Evolutionary conservation across 2,888 invertebrate species (phyloP), one percentile per base, ranked within the genome.

Genomic region (Tuberolachnus salignus): DNA sequence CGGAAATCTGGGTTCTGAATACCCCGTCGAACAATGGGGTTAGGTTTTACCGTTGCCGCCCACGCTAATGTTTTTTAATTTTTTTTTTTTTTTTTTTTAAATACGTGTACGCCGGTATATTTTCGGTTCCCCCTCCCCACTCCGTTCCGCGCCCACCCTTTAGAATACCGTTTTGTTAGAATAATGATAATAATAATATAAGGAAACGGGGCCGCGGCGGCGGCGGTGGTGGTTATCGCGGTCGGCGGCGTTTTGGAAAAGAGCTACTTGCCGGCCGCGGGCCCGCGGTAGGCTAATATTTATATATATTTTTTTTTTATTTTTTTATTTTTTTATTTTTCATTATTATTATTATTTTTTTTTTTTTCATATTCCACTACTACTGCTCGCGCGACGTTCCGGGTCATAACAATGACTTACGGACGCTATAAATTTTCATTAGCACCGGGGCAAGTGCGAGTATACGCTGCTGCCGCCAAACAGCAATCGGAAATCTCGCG

Each of bases 381-480:
- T 9, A 4, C 21, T 14, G 16, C 26, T 9, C 59, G 34, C 53
- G 46, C 57, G 57, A 34, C 57, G 57, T 67, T 57, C 46, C 66
- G 55, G 55, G 59, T 69, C 78, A 69, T 78, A 78, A 78, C 78
- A 78, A 69, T 69, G 67, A 78, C 78, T 78, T 78, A 78, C 78
- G 21, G 78, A 78, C 51, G 69, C 69, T 61, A 78, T 78, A 78
- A 78, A 78, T 78, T 78, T 69, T 78, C 78, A 78, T 78, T 78
- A 78, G 69, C 66, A 59, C 69, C 69, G 75, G 51, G 42, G 55
- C 75, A 66, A 42, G 74, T 53, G 53, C 64, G 53, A 64, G 44
- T 46, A 49, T 53, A 34, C 34, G 34, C 61, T 49, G 51, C 44
- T 16, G 21, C 55, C 44, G 23, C 49, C 63, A 61, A 34, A 34